Base-by-base conservation (phyloP, 2,888 invertebrate species). In the Leptura quadrifasciata region DNA sequence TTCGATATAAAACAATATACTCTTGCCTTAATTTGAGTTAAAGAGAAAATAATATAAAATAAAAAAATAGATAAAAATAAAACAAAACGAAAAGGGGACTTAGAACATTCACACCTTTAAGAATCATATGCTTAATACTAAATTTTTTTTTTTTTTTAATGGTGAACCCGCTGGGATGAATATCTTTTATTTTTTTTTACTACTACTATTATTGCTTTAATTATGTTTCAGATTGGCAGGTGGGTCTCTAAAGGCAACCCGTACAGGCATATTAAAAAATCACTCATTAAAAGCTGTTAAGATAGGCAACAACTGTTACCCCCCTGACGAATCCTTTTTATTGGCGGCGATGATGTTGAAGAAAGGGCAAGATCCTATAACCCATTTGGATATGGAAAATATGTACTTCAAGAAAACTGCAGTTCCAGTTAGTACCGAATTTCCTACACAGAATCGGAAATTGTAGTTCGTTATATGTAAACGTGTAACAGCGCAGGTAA, bases 251-350 rank as follows among this genome's bases (percentile, higher is more conserved):
- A 79, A 75, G 65, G 74, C 83, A 71, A 83, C 92, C 3, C 89
- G 89, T 54, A 85, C 86, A 78, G 90, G 89, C 2, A 76, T 92
- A n/a, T 81, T 87, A 55, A 88, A 84, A 67, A 91, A 91, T 81
- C 86, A 84, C 35, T 87, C 88, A 2, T 84, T 93, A 15, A 81
- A 87, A 72, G 85, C 85, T 58, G 76, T 92, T 15, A 88, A 89
- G 81, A 82, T 92, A 3, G 91, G 91, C 27, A 88, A 90, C 77
- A 93, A 93, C 86, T 89, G 90, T 10, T 87, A 91, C 31, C 88
- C 88, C 21, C 86, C 90, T 1, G 88, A 88, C 1, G 91, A 91
- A 61, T 90, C 90, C 0, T 85, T 89, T n/a, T 75, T 74, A n/a
- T 74, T 92, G 20, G 82, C 91, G 9, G 85, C 85, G n/a, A 85